These are phyloP conservation scores for Sphaerodactylus townsendi DNA, from an alignment of 2,113 vertebrate genomes.

Conservation along the genomic window DNA sequence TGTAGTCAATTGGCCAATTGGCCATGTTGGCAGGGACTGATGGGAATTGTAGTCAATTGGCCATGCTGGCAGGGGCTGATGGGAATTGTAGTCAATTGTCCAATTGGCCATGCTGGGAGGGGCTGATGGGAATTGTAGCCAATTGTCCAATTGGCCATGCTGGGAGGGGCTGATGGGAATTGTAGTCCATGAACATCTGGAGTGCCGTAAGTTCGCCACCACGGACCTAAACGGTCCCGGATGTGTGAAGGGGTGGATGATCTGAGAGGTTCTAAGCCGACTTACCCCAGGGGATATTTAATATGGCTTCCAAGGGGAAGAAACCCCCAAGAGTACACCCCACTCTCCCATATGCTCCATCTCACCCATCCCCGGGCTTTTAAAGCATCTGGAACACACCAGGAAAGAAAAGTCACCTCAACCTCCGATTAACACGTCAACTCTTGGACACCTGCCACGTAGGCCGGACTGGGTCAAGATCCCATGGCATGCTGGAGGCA, in stretches of 20 bases:
- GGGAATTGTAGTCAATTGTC: no score
- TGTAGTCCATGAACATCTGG: no score
- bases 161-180: no score
- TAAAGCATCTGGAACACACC: not conserved
- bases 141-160: no score
- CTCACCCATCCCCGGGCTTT: not conserved
- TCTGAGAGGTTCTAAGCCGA: not conserved
- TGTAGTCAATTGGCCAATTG: no score
- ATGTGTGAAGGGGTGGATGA: not conserved
- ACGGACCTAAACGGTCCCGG: not conserved
- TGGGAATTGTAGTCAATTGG: no score
- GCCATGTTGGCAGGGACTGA: no score
- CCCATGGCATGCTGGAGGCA: not conserved
- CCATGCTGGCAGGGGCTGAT: no score
- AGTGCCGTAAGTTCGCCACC: no score
- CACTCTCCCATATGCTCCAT: not conserved
- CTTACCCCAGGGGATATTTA: not conserved
- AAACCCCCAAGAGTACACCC: no score
- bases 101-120: no score
- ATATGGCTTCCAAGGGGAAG: not conserved
- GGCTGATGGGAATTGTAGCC: no score
- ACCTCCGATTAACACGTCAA: not conserved
- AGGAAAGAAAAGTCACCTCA: not conserved
- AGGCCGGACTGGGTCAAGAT: not conserved
- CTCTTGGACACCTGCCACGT: not conserved